Conservation (phyloP, 2,113 vertebrate species). For the Corythornis madagascariensis region DNA sequence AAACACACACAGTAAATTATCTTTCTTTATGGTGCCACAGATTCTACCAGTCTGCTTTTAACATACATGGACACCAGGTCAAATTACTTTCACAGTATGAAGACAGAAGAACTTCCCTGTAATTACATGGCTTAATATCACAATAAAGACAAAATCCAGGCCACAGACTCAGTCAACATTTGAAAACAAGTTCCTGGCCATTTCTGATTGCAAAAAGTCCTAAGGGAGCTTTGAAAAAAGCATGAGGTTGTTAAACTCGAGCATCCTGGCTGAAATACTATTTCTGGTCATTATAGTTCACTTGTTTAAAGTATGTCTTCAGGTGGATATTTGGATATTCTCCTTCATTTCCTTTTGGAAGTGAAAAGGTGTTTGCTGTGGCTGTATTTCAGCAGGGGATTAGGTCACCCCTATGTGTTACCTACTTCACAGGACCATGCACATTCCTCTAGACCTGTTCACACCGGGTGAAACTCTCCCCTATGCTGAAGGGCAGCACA, state of each 20-base stretch:
- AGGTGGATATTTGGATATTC: constrained; percentile 15
- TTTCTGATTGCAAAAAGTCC: not conserved
- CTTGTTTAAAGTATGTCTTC: not conserved
- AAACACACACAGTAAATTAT: not conserved
- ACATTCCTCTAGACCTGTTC: constrained; percentile 23
- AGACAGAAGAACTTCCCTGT: not conserved
- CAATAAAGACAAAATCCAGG: not conserved
- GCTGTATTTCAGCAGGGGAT: not conserved
- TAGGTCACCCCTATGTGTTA: constrained; percentile 20
- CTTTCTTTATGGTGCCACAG: not conserved
- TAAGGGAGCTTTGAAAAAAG: not conserved
- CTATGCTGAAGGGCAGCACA: not conserved
- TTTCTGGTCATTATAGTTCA: not conserved
- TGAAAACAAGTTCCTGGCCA: not conserved
- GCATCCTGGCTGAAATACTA: not conserved
- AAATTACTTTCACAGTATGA: not conserved
- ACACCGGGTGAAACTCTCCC: not conserved
- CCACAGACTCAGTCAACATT: not conserved
- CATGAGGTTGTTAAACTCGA: not conserved
- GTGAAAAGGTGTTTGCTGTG: constrained; percentile 44
- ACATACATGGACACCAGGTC: not conserved
- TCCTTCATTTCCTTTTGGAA: constrained; percentile 50
- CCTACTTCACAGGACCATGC: constrained; percentile 14
- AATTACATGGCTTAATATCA: not conserved
- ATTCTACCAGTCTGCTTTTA: not conserved